Evolutionary conservation across 1,140 invertebrate species (phyloP).

Genomic region (Antheraea pernyi): DNA sequence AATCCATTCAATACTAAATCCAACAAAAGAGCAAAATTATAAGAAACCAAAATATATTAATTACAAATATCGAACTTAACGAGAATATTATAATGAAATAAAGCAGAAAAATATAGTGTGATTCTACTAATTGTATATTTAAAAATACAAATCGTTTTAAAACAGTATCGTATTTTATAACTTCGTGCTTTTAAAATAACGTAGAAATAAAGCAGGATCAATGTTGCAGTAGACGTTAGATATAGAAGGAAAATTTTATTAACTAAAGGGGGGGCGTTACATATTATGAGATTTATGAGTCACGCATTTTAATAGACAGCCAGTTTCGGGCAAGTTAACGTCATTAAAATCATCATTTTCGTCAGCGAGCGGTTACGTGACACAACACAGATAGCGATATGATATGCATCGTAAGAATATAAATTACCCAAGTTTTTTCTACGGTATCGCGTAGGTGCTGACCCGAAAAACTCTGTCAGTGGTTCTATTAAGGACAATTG

Average conservation of each 20-base stretch:
- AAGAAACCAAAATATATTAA: no score
- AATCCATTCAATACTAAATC: no score
- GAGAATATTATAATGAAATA: no score
- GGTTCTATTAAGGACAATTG: not conserved
- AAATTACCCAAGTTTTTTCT: not conserved
- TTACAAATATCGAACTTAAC: no score
- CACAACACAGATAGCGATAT: slow-evolving; percentile 13
- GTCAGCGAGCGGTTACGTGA: slow-evolving; percentile 15
- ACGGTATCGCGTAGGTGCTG: not conserved
- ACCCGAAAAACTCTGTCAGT: not conserved
- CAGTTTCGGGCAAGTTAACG: not conserved
- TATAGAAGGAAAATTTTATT: not conserved
- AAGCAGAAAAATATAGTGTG: no score
- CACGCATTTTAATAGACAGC: not conserved
- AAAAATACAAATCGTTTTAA: no score
- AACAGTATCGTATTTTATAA: no score
- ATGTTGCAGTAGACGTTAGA: not conserved
- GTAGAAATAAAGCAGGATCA: not conserved
- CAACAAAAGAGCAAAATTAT: no score
- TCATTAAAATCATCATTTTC: slow-evolving; percentile 5
- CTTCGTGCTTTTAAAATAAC: not conserved
- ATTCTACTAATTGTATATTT: no score
- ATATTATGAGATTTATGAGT: not conserved
- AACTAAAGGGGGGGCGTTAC: not conserved
- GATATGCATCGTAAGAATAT: not conserved